Base-by-base conservation (phyloP, 2,888 invertebrate species). In the Abscondita cerata region DNA sequence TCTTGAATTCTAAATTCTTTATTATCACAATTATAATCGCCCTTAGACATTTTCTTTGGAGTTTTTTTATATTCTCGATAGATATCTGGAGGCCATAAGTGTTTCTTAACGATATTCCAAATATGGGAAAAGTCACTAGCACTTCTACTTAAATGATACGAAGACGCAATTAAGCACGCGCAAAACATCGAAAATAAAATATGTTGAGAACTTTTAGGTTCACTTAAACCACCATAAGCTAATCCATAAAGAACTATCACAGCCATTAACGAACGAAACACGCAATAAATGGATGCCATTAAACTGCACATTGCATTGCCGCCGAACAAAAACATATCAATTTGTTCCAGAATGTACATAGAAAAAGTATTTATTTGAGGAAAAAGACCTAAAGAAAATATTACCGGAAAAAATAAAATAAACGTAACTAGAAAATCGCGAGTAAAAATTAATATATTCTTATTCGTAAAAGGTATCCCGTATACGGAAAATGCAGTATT, bases 361-460 rank as follows among this genome's bases (percentile, higher is more conserved):
- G 91, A 80, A 79, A 98, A 97, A 0, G 99, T 99, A 77, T 97
- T 98, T 55, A 98, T 92, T 82, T 94, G 99, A 2, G 99, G 99
- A 75, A 99, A 93, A 46, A 99, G 83, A 1, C 99, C 99, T 65
- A 98, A 83, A 46, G 96, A 97, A 81, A 98, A 98, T 20, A 96
- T 87, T 48, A 98, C 75, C 0, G 99, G 99, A 79, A 98, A 95
- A 79, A 92, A 91, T 44, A 99, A 82, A 41, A 99, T 82, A 73
- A 96, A 88, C 64, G 89, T 85, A 8, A 92, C 85, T 64, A 96
- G 82, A 41, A 92, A 85, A 76, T 95, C 91, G 72, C 92, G 86
- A 33, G 89, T 82, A 53, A 87, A 82, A 31, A 83, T 79, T 62
- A 95, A 84, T 69, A 91, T 82, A 70, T 87, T 85, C 55, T 85